These are phyloP conservation scores for Acanthopagrus latus DNA, from an alignment of 2,797 vertebrate species.

Conservation along the genomic window DNA sequence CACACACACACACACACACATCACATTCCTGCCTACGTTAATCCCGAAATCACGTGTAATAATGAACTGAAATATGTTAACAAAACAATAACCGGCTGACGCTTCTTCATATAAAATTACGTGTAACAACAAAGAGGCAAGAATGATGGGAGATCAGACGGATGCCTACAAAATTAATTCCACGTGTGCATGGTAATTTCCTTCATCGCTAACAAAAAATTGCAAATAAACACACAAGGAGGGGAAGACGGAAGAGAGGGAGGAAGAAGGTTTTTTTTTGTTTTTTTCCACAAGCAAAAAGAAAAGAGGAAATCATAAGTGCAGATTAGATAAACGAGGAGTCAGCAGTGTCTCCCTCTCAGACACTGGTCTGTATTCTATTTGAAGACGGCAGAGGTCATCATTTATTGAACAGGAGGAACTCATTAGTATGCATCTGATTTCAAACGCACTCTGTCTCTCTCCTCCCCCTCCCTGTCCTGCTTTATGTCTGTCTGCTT, in stretches of 20 bases:
- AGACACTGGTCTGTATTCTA: slow-evolving; percentile 68
- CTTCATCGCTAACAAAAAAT: background rate
- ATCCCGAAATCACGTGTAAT: slow-evolving; percentile 16
- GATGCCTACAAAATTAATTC: slow-evolving; percentile 26
- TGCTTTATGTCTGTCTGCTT: slow-evolving; percentile 70
- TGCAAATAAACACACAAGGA: slow-evolving; percentile 12
- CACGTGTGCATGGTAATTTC: slow-evolving; percentile 11
- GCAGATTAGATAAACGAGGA: slow-evolving; percentile 42
- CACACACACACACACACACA: slow-evolving; percentile 8
- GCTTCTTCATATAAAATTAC: slow-evolving; percentile 21
- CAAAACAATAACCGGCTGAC: slow-evolving; percentile 33
- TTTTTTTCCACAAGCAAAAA: slow-evolving; percentile 26
- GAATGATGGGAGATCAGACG: slow-evolving; percentile 36
- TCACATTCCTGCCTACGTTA: slow-evolving; percentile 32
- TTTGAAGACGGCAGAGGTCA: slow-evolving; percentile 81
- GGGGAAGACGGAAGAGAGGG: background rate
- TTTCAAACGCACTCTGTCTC: slow-evolving; percentile 70
- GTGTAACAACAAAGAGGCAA: slow-evolving; percentile 37
- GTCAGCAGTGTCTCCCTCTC: slow-evolving; percentile 58
- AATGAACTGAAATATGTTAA: slow-evolving; percentile 44
- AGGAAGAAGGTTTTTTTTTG: slow-evolving; percentile 19
- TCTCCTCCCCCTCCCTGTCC: slow-evolving; percentile 65
- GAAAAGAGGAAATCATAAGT: slow-evolving; percentile 5
- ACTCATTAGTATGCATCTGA: slow-evolving; percentile 82
- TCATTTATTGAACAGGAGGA: slow-evolving; percentile 85